Conservation (phyloP, 1,140 invertebrate genomes). For the Vollenhovia emeryi region DNA sequence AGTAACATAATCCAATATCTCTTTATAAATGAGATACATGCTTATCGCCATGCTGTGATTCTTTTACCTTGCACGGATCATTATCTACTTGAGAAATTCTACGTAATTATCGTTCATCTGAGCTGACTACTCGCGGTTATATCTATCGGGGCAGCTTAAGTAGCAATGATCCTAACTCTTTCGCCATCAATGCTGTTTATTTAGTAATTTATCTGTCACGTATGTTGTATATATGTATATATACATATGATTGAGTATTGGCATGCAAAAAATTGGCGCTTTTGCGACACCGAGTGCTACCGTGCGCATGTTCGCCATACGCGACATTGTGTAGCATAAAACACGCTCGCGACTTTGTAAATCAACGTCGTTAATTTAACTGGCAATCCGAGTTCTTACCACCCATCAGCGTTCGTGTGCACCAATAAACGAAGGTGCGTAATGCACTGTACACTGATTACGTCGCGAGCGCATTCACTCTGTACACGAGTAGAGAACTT, state of each 20-base stretch:
- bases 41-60: not conserved
- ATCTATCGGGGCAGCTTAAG: not conserved
- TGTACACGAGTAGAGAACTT: conserved; percentile 14
- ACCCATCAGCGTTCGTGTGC: conserved; percentile 19
- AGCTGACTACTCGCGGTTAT: not conserved
- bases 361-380: conserved; percentile 41
- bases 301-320: not conserved
- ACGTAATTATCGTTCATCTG: not conserved
- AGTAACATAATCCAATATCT: not conserved
- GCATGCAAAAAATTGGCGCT: not conserved
- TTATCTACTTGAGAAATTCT: not conserved
- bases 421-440: conserved; percentile 42
- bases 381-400: conserved; percentile 1
- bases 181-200: conserved; percentile 16
- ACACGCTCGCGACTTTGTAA: conserved; percentile 10
- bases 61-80: not conserved
- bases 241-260: conserved; percentile 1
- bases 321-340: not conserved
- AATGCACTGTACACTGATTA: conserved; percentile 39
- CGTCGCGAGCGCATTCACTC: conserved; percentile 5
- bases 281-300: conserved; percentile 8
- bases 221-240: too few relatives aligned
- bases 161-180: not conserved
- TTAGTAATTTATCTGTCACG: conserved; percentile 26
- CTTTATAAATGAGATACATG: not conserved